Conservation (phyloP, 2,797 vertebrate species). For the Coccyzus lansbergi region DNA sequence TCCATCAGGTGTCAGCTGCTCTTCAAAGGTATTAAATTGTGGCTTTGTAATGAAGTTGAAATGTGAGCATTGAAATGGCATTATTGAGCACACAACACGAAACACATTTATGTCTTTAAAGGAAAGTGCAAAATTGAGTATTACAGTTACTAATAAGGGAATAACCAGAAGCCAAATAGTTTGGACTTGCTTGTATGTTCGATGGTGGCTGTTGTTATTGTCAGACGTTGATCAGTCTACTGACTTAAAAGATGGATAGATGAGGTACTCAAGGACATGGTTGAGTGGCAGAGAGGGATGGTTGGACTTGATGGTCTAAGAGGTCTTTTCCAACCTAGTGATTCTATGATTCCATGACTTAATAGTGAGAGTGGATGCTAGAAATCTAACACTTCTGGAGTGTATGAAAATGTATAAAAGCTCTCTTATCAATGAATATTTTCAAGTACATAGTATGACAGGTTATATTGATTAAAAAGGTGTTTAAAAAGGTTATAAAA, state of each 20-base stretch:
- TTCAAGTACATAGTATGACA: neutral
- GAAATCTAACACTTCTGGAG: neutral
- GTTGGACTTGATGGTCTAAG: no score
- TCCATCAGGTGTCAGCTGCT: neutral
- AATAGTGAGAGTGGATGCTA: neutral
- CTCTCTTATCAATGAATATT: neutral
- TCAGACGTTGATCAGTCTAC: neutral
- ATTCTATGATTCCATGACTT: neutral
- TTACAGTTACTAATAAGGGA: neutral
- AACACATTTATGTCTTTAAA: neutral
- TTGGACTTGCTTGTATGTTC: accelerated
- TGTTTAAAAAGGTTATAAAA: neutral
- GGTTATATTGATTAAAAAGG: neutral
- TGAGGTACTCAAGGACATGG: no score
- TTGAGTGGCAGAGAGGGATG: no score
- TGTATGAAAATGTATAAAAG: neutral
- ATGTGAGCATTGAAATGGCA: neutral
- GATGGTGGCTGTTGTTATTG: neutral
- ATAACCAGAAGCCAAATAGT: neutral
- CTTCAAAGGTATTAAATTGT: neutral
- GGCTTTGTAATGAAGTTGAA: neutral
- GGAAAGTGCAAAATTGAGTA: neutral
- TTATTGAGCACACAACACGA: neutral
- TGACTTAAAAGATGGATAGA: no score
- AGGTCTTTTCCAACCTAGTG: no score